Evolutionary conservation across 2,888 invertebrate genomes (phyloP), one percentile per base, ranked within the genome.

Genomic region (Seira musarum): DNA sequence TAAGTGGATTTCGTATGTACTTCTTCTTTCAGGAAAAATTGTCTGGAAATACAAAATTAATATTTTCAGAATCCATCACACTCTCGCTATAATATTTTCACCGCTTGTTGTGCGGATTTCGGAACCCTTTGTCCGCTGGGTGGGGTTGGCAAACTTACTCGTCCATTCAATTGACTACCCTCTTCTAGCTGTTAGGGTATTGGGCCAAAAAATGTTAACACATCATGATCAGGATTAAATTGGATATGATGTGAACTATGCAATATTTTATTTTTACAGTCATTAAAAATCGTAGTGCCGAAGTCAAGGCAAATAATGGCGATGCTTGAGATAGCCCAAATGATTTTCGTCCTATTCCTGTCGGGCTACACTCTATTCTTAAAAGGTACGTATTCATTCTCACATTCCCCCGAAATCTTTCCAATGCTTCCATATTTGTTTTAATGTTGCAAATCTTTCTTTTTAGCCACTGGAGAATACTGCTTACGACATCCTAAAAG

Each of bases 291-390:
- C 10, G 46, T 25, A 8, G 64, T 76, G 2, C 76, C 76, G 25
- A 76, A 70, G 21, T 46, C 76, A n/a, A 63, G 76, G 22, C 76
- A 64, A 8, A 64, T 76, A 3, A 76, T 76, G 76, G 76, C 57
- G 0, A 63, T 17, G 10, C 57, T 76, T 13, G 76, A 76, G 53
- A 63, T 76, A 15, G 63, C 17, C 1, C 76, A 76, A 57, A 76
- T 76, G 70, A 6, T 76, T 0, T 63, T 64, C 24, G 69, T 49
- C 1, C 76, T 76, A 1, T 1, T 53, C 5, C 53, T 69, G 3
- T 69, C 70, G 2, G 76, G 64, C 0, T 76, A 76, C 24, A 76
- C 76, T 3, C 17, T 76, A 8, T 64, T 70, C 17, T 13, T 76
- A 17, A 24, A 40, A 69, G 69, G 76, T 76, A 49, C 13, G 40